phyloP scores from a whole-genome alignment of 2,113 vertebrate genomes.

The Apteryx mantelli region DNA sequence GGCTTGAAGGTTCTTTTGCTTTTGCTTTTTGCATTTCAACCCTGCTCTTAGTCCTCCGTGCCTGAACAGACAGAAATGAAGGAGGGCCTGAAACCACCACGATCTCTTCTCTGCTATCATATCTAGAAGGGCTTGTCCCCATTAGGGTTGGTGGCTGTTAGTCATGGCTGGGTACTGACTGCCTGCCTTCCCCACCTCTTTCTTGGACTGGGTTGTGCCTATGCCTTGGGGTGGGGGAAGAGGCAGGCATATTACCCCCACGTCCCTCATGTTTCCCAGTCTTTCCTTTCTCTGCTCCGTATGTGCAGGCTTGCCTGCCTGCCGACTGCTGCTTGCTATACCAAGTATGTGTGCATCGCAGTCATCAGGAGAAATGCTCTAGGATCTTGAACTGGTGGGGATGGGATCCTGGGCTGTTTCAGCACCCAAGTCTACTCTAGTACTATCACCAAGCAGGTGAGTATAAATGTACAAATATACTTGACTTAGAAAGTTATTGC shows the following conservation, averaged over 20 bases:
- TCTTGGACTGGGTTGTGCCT: background rate
- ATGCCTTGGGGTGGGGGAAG: background rate
- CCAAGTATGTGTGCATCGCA: rapidly evolving
- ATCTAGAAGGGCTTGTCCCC: background rate
- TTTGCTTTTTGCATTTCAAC: conserved; percentile 9
- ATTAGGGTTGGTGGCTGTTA: background rate
- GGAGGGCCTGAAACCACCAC: background rate
- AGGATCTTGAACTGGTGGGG: background rate
- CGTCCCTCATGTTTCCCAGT: background rate
- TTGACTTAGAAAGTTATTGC: background rate
- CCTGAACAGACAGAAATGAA: background rate
- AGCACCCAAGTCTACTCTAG: background rate
- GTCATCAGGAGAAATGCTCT: background rate
- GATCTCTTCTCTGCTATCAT: background rate
- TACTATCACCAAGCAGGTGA: background rate
- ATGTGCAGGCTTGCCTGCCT: background rate
- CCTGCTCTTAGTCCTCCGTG: background rate
- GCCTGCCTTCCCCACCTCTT: background rate
- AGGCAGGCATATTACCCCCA: background rate
- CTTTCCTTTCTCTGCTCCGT: background rate
- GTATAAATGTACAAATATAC: background rate
- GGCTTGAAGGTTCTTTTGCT: background rate
- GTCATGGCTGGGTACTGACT: background rate
- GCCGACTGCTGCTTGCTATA: background rate
- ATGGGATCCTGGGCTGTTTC: background rate